Conservation (phyloP, 2,113 vertebrate species). For the Myotis brandtii region DNA sequence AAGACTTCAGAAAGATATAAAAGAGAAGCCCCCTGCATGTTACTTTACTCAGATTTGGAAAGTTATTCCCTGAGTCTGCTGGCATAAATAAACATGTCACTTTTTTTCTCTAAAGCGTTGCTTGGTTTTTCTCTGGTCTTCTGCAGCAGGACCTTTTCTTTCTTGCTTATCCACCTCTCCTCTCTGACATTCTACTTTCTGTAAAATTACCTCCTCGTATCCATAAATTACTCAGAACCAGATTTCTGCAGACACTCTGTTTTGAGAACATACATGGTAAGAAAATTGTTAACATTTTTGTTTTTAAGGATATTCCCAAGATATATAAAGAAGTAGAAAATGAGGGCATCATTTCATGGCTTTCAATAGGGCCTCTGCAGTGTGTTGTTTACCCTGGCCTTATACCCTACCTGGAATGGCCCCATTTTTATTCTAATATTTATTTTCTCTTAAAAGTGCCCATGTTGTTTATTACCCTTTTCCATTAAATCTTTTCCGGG, state of each 20-base stretch:
- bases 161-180: not conserved
- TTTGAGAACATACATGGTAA: not conserved
- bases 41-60: too few species aligned
- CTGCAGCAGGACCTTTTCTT: too few species aligned
- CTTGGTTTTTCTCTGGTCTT: too few species aligned
- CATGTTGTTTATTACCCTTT: not conserved
- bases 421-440: not conserved
- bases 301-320: not conserved
- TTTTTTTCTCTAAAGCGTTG: too few species aligned
- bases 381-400: fast-evolving
- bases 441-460: not conserved
- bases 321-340: not conserved
- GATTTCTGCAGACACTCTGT: not conserved
- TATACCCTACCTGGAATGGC: too few species aligned
- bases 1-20: too few species aligned
- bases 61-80: too few species aligned
- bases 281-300: not conserved
- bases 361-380: not conserved
- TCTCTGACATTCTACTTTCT: not conserved
- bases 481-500: not conserved
- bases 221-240: not conserved
- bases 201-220: not conserved
- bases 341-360: not conserved
- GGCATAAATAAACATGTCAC: too few species aligned
- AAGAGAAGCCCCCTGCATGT: too few species aligned